These are phyloP conservation scores for Lathamus discolor DNA, from an alignment of 2,113 vertebrate species.

Conservation along the genomic window DNA sequence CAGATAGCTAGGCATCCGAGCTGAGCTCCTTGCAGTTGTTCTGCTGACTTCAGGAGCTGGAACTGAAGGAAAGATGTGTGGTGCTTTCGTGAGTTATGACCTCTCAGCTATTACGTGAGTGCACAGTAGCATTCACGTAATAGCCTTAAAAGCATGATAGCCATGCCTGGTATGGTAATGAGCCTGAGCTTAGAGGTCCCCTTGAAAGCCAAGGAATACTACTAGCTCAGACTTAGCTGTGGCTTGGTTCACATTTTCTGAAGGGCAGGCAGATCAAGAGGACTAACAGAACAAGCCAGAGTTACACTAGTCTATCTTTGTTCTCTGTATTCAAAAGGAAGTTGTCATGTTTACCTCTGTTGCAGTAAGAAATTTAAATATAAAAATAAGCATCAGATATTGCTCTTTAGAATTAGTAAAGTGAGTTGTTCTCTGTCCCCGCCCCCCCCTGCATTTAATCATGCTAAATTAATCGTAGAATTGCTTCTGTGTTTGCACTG, in stretches of 20 bases:
- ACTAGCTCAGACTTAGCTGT: neutral
- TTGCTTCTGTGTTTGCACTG: neutral
- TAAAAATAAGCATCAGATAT: neutral
- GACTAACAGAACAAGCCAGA: neutral
- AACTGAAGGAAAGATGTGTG: neutral
- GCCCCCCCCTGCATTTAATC: neutral
- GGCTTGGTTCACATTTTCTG: neutral
- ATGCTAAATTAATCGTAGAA: neutral
- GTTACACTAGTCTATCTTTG: neutral
- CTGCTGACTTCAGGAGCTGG: neutral
- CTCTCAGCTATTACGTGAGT: fast-evolving
- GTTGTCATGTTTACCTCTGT: neutral
- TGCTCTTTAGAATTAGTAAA: neutral
- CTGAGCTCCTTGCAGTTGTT: neutral
- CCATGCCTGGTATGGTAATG: neutral
- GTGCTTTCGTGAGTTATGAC: fast-evolving
- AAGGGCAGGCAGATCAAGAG: neutral
- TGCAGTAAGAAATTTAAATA: neutral
- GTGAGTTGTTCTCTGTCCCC: neutral
- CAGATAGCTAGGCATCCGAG: neutral
- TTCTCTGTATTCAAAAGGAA: neutral
- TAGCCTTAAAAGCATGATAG: neutral
- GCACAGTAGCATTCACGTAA: neutral
- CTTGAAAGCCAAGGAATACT: neutral
- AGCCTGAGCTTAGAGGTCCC: neutral